Evolutionary conservation across 2,888 invertebrate species (phyloP), one percentile per base, ranked within the genome.

Genomic region (Athalia cordata): DNA sequence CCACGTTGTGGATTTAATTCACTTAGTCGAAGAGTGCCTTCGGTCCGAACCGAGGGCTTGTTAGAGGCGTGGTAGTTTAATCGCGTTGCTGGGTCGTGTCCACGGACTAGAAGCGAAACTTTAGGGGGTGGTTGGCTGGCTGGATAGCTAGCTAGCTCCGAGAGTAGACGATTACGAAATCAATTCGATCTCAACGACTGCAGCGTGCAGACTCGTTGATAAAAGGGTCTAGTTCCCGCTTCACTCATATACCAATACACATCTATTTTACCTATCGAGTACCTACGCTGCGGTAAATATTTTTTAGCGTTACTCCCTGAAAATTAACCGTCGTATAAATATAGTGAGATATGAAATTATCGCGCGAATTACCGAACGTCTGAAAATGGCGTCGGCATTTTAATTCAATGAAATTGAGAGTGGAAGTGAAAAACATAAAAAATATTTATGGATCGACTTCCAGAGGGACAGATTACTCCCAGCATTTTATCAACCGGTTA

Each of bases 1-100:
- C 65, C 59, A 62, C 75, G 75, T 75, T 76, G 78, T 64, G 78
- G 78, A 68, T 77, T 79, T 78, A 80, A 80, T 80, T 81, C 80
- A 79, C 79, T 79, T 78, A 78, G 68, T 61, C 78, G 67, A 64
- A 29, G 52, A 64, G 76, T 43, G 76, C 52, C 75, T 72, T 45
- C 59, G 72, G 65, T 72, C 47, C 72, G 72, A 72, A 59, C 61
- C 64, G 50, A 66, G 78, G 78, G 78, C 78, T 80, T 76, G 79
- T 79, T 78, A 79, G 65, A 72, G 66, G 59, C 66, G 70, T 52
- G 47, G 57, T 72, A 77, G 77, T 80, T 78, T 80, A 78, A 75
- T 77, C 72, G 80, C 57, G 74, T 74, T 75, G 64, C 78, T 57
- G 55, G 65, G 55, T 77, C 77, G 67, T 67, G 77, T 66, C 77